Percentiles rank a stretch among this genome's conserved stretches.
These are phyloP conservation scores for Phoxinus phoxinus DNA, from an alignment of 2,113 vertebrate genomes.

Conservation along the genomic window DNA sequence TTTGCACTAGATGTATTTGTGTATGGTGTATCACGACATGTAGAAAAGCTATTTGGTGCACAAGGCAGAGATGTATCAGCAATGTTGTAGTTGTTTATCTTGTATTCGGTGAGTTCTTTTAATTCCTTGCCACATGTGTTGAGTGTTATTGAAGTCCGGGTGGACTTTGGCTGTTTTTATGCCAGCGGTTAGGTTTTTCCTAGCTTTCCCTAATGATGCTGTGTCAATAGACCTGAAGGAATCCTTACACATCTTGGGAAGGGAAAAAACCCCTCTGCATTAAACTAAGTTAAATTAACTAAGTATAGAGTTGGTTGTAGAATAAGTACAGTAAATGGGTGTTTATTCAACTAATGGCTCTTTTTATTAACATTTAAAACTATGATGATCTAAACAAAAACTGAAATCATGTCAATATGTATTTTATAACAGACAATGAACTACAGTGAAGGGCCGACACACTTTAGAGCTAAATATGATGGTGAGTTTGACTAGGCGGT, in stretches of 20 bases:
- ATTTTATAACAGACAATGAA: too few species aligned
- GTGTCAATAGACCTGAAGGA: not conserved
- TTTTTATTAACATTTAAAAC: not conserved
- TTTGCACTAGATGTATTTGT: not conserved
- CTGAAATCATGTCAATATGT: too few species aligned
- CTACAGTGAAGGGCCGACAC: too few species aligned
- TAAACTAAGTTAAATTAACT: too few species aligned
- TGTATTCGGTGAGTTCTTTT: not conserved
- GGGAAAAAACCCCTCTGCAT: not conserved
- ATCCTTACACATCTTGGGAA: too few species aligned
- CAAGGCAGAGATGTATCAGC: not conserved
- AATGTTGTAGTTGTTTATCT: not conserved
- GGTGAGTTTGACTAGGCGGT: too few species aligned
- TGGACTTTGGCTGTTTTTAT: not conserved
- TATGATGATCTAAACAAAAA: too few species aligned
- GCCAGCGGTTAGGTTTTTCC: not conserved
- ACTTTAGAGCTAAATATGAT: too few species aligned
- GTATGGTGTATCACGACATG: not conserved
- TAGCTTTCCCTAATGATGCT: not conserved
- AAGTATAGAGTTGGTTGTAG: not conserved
- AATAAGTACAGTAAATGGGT: not conserved
- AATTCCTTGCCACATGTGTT: not conserved
- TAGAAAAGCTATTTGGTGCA: not conserved
- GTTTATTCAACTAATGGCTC: not conserved
- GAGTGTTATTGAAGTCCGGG: not conserved